Evolutionary conservation across 2,797 vertebrate species (phyloP), one percentile per base, ranked within the genome.

Genomic region (Rhabdophis nuchalis): DNA sequence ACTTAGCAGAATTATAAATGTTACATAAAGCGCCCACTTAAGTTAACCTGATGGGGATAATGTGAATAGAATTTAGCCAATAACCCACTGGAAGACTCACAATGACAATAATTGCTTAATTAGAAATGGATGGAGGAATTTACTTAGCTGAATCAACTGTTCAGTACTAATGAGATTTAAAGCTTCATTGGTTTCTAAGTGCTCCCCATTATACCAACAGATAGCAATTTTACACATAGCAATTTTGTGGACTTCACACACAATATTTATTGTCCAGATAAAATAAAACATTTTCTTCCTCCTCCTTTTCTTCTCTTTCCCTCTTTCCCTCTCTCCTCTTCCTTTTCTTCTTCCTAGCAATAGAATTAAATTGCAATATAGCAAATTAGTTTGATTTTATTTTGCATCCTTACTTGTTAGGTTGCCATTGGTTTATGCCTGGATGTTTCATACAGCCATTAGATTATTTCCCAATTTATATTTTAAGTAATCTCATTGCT

Each of bases 361-460:
- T 82, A 82, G 72, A 46, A 41, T 10, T 82, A 82, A 23, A 41
- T 93, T 91, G 54, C 88, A 94, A 57, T 92, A 13, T 56, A 13
- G 56, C 0, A 0, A 10, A 53, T 27, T 88, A 23, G 13, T n/a
- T 92, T 95, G 29, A 94, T 90, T 27, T 86, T 27, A 9, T 93
- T 23, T 46, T 4, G 3, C 20, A 8, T 52, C 4, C 2, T 0
- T 32, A 77, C 89, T 32, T 94, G 10, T 52, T 52, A 18, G 94
- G 93, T 95, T 92, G 16, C 50, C 53, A 2, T 54, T 90, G 57
- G 93, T 89, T 7, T 88, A 95, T 68, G 91, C 52, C 85, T 93
- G 93, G 68, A 60, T 36, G 32, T 60, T 60, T 82, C 54, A 36
- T 36, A 18, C 60, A 18, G 16, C 57, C 56, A 64, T 25, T 92